Base-by-base conservation (phyloP, 2,797 vertebrate species). In the Meriones psammophilus region DNA sequence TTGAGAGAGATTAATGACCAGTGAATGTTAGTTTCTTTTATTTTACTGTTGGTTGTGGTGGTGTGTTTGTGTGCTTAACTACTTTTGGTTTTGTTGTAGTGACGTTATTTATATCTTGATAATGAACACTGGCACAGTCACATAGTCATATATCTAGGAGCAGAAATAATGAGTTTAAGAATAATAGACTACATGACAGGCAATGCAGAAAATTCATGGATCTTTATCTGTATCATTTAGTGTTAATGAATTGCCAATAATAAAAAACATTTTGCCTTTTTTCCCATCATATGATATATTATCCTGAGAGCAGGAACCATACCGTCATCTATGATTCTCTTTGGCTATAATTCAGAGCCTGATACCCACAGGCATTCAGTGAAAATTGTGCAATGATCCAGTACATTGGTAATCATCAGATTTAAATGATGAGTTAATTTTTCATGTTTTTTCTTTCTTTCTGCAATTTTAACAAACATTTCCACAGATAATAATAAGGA, bases 91-190 rank as follows among this genome's bases (percentile, higher is more conserved):
- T 42, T 42, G 42, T 42, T 42, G 42, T 42, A 42, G 42, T 42
- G 42, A 42, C 42, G 42, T 96, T 96, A 96, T 97, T 94, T 96
- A 79, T 28, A 83, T 50, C 74, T 83, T 96, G 85, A 91, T 97
- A 95, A 96, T 76, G 56, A 54, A 68, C 33, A 95, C 73, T 94
- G 93, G 85, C 81, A 93, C 0, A n/a, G 60, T 81, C 77, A 83
- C 36, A 12, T 58, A 94, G 91, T 90, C 69, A 96, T 73, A 90
- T 66, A 90, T 92, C 73, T 85, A 85, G 46, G 73, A 88, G 26
- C 85, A 91, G 91, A 81, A 96, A 85, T 26, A 77, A 54, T 50
- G 28, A 84, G 89, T 91, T 92, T 94, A 94, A 33, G 77, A 66
- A 91, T 81, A 68, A 73, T 33, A 28, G 88, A 73, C 30, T 89